Evolutionary conservation across 2,797 vertebrate genomes (phyloP).

Genomic region (Cynopterus sphinx): DNA sequence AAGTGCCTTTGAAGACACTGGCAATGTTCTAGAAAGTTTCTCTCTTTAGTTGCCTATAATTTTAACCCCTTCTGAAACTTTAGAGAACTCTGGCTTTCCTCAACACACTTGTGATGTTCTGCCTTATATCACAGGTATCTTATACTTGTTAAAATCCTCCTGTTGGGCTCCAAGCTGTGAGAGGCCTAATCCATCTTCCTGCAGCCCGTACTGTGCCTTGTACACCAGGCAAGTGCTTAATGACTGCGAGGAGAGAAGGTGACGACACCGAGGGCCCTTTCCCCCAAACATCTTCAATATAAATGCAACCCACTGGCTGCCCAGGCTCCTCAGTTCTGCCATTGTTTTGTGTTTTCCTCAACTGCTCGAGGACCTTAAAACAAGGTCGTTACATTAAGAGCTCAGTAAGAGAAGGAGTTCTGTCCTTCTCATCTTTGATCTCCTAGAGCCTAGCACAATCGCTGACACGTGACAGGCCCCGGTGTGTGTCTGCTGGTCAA

Average conservation of each 20-base stretch:
- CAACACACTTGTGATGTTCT: background rate
- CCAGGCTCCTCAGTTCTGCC: background rate
- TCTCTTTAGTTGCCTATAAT: background rate
- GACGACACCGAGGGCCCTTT: background rate
- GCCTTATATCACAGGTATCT: background rate
- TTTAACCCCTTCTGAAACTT: background rate
- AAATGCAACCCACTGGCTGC: background rate
- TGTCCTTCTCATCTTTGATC: background rate
- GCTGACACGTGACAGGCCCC: background rate
- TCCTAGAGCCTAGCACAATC: background rate
- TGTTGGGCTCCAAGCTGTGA: background rate
- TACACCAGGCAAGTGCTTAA: background rate
- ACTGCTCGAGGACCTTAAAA: background rate
- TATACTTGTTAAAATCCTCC: background rate
- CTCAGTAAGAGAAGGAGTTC: background rate
- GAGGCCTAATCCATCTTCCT: background rate
- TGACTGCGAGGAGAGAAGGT: background rate
- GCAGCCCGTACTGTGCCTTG: background rate
- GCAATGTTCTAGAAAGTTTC: background rate
- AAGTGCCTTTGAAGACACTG: slow-evolving; percentile 9
- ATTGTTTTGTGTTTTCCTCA: background rate
- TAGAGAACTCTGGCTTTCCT: background rate
- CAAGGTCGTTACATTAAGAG: background rate
- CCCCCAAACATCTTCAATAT: background rate
- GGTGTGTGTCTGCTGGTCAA: background rate